phyloP scores from a whole-genome alignment of 1,140 invertebrate genomes.

The Anastrepha ludens region DNA sequence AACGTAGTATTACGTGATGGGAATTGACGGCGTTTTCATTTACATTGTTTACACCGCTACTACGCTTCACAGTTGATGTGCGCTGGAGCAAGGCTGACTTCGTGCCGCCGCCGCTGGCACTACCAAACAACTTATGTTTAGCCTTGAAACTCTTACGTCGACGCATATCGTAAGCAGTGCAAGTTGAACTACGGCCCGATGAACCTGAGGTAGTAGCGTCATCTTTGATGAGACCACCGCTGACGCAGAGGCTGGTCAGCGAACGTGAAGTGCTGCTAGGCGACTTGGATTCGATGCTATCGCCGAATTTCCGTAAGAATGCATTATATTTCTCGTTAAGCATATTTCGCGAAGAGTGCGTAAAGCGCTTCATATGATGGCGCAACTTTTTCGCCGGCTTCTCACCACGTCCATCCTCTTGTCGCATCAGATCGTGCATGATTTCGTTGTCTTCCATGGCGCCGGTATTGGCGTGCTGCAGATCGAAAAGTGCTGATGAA shows the following conservation, averaged over 20 bases:
- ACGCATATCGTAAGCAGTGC: conserved; percentile 14
- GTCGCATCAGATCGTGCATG: conserved; percentile 74
- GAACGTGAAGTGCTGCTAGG: conserved; percentile 55
- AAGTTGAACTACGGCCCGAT: conserved; percentile 22
- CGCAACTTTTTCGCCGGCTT: conserved; percentile 75
- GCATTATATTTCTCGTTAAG: conserved; percentile 76
- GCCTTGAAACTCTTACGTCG: conserved; percentile 50
- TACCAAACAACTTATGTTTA: conserved; percentile 21
- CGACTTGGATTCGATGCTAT: conserved; percentile 55
- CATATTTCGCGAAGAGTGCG: conserved; percentile 76
- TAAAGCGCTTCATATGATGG: conserved; percentile 77
- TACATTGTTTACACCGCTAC: neutral
- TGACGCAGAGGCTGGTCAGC: conserved; percentile 39
- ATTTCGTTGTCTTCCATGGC: conserved; percentile 60
- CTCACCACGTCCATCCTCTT: conserved; percentile 77
- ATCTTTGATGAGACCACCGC: conserved; percentile 32
- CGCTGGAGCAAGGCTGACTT: neutral
- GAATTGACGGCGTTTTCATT: neutral
- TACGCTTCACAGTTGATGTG: neutral
- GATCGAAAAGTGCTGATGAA: conserved; percentile 63
- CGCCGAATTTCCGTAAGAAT: conserved; percentile 70
- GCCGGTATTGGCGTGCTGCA: conserved; percentile 67
- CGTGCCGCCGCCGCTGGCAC: neutral
- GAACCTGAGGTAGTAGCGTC: conserved; percentile 30
- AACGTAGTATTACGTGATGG: conserved; percentile 75